These are phyloP conservation scores for Mastacembelus armatus DNA, from an alignment of 2,797 vertebrate species.

Conservation along the genomic window DNA sequence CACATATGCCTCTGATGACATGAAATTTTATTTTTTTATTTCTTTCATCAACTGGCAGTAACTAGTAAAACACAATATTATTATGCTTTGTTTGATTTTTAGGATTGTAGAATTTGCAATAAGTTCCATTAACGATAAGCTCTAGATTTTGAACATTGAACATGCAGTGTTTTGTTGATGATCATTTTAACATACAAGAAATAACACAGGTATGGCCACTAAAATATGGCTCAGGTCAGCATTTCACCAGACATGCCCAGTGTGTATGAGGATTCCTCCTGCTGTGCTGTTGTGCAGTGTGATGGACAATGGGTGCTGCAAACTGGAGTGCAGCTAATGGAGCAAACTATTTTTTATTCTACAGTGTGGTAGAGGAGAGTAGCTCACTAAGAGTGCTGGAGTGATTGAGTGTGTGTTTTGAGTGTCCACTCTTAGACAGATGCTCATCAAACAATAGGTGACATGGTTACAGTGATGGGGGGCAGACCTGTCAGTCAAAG, in stretches of 20 bases:
- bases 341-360: slow-evolving; percentile 1
- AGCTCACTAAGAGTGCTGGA: slow-evolving; percentile 35
- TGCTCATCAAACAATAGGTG: slow-evolving; percentile 65
- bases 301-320: slow-evolving; percentile 28
- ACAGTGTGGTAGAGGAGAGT: slow-evolving; percentile 38
- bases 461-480: slow-evolving; percentile 55
- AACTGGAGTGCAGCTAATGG: slow-evolving; percentile 40
- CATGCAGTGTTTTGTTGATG: no score
- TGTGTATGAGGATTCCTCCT: slow-evolving; percentile 13
- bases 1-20: slow-evolving; percentile 19
- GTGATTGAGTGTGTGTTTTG: slow-evolving; percentile 42
- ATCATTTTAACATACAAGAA: no score
- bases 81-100: no score
- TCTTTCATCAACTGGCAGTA: slow-evolving; percentile 35
- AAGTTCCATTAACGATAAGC: no score
- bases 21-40: slow-evolving; percentile 24
- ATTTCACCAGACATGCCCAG: background rate
- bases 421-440: slow-evolving; percentile 68
- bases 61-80: background rate
- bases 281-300: slow-evolving; percentile 23
- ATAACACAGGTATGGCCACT: background rate
- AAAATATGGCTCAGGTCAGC: background rate
- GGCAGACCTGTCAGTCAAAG: slow-evolving; percentile 66
- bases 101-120: no score
- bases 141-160: no score